Conservation (phyloP, 2,888 invertebrate species). For the Philopedon plagiatum region DNA sequence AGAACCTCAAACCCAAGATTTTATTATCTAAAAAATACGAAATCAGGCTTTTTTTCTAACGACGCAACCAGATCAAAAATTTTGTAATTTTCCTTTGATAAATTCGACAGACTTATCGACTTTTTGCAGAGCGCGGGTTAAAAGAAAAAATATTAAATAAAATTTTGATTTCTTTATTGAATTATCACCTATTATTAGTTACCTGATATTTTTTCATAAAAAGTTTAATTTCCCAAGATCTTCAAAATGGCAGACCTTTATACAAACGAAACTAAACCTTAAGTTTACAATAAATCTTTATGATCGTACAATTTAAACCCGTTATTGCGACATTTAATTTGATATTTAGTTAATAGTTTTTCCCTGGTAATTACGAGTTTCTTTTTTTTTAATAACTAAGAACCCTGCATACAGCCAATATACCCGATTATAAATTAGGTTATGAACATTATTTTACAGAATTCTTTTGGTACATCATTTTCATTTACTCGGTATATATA, state of each 20-base stretch:
- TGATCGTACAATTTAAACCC: conserved; percentile 18
- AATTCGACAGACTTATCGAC: too few species aligned
- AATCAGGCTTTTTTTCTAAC: too few species aligned
- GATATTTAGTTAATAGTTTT: conserved; percentile 16
- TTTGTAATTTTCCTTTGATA: too few species aligned
- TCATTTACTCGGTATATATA: conserved; percentile 36
- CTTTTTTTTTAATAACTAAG: conserved; percentile 41
- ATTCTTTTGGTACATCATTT: conserved; percentile 66
- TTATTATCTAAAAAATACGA: too few species aligned
- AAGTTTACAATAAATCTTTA: conserved; percentile 6
- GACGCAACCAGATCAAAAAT: too few species aligned
- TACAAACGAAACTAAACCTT: not conserved
- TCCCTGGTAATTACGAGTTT: conserved; percentile 32
- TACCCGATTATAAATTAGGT: conserved; percentile 33
- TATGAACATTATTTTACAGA: conserved; percentile 50
- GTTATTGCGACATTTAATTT: conserved; percentile 12
- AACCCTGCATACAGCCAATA: conserved; percentile 47
- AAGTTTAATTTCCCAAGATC: not conserved
- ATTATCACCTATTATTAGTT: too few species aligned
- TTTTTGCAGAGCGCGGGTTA: too few species aligned
- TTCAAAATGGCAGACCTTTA: not conserved
- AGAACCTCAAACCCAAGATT: too few species aligned
- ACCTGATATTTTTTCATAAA: too few species aligned
- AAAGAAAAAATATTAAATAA: too few species aligned
- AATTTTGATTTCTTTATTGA: too few species aligned